phyloP scores from a whole-genome alignment of 2,113 vertebrate species.

The Scolopax mira region DNA sequence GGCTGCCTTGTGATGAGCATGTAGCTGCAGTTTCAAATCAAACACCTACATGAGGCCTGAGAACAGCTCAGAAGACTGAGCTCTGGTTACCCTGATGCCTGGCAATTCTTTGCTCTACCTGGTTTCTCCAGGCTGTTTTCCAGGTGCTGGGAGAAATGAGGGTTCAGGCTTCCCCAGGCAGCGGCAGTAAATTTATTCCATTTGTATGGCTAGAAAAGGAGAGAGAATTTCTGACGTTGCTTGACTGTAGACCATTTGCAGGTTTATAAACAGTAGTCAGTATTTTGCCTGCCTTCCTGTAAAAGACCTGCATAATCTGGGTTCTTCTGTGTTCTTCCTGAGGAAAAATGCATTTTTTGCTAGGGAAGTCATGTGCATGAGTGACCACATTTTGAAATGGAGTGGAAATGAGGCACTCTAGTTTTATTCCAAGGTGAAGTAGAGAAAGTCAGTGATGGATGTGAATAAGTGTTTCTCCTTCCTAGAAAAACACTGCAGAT shows the following conservation, averaged over 20 bases:
- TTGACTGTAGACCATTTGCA: background rate
- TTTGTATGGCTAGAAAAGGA: background rate
- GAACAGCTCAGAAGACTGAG: background rate
- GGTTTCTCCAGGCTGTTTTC: background rate
- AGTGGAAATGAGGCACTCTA: background rate
- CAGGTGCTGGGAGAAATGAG: background rate
- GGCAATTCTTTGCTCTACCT: background rate
- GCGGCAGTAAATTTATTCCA: background rate
- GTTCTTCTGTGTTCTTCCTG: background rate
- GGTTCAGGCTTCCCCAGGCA: background rate
- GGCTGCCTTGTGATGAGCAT: background rate
- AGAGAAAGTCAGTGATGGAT: background rate
- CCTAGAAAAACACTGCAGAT: background rate
- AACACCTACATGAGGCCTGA: background rate
- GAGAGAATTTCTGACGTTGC: background rate
- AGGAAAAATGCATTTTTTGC: background rate
- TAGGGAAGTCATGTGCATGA: rapidly evolving
- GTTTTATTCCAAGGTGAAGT: constrained; percentile 4
- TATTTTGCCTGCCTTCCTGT: background rate
- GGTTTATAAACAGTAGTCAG: background rate
- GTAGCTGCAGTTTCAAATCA: background rate
- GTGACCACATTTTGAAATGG: background rate
- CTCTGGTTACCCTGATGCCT: background rate
- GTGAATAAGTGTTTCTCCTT: background rate
- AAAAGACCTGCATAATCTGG: background rate